Base-by-base conservation (phyloP, 2,797 vertebrate genomes). In the Anguilla megastoma region DNA sequence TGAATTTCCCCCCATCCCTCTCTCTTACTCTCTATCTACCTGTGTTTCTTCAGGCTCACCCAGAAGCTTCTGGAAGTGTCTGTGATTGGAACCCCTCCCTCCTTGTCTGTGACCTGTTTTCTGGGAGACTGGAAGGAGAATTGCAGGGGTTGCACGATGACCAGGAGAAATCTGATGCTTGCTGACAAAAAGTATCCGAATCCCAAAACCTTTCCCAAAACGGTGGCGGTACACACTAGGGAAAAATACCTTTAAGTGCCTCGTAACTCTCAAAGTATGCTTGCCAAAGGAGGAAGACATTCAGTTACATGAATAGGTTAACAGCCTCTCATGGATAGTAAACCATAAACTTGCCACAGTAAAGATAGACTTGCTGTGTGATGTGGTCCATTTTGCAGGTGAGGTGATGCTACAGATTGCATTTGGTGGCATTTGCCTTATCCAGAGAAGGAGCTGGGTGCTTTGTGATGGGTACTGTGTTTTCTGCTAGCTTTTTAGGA, bases 31-130 rank as follows among this genome's bases (percentile, higher is more conserved):
- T 45, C 82, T 84, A 30, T 27, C 36, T 4, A 7, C 45, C 83
- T 71, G 30, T 14, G 63, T 76, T 74, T 71, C 63, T 36, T 21
- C 63, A 85, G 83, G 41, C 24, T 66, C 88, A 90, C 74, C 88
- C 90, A 87, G 88, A 54, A 74, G 60, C 84, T 89, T 87, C 33
- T 50, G 87, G 30, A 74, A 79, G 63, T 69, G 63, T 86, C 36
- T 56, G 66, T 88, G 87, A 24, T 66, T 63, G 84, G 86, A 90
- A 80, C 54, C 60, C 76, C 86, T 56, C 9, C 58, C 74, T 86
- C 45, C 79, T 89, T 69, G 85, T 89, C 63, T 69, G 41, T 41
- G 14, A 63, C 45, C 33, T 24, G 24, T 66, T 45, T 66, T 5
- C 16, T 58, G 27, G 63, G 41, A 71, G 58, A 48, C 30, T 45